Evolutionary conservation across 2,113 vertebrate genomes (phyloP).

Genomic region (Propithecus coquereli): DNA sequence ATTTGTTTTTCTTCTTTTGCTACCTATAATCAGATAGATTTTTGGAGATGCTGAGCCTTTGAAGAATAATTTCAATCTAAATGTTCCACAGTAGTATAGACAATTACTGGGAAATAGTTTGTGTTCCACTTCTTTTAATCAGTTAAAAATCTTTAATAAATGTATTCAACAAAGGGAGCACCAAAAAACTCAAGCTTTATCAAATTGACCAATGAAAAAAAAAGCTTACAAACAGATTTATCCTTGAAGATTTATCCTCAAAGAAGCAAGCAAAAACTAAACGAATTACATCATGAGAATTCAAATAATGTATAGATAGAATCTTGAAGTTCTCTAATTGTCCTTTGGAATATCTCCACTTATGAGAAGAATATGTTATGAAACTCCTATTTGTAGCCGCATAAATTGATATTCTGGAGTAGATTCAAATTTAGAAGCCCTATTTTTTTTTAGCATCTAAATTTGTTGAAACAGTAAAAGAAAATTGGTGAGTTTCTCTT

Average conservation of each 20-base stretch:
- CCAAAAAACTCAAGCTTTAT: not conserved
- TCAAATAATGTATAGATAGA: not conserved
- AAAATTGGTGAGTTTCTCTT: not conserved
- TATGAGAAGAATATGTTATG: not conserved
- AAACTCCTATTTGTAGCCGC: not conserved
- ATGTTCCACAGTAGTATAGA: not conserved
- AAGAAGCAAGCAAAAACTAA: not conserved
- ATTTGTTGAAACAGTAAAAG: not conserved
- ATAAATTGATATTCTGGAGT: not conserved
- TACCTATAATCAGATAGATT: not conserved
- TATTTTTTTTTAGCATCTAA: not conserved
- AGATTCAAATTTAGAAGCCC: not conserved
- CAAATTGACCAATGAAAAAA: not conserved
- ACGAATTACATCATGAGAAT: not conserved
- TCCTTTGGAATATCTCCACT: not conserved
- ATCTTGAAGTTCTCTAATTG: not conserved
- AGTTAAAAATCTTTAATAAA: constrained; percentile 12
- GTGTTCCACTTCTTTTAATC: not conserved
- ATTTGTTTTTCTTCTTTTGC: not conserved
- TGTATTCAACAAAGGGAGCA: not conserved
- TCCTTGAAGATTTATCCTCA: not conserved
- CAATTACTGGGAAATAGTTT: not conserved
- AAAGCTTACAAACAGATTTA: not conserved
- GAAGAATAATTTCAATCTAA: not conserved
- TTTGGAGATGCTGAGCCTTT: not conserved